Evolutionary conservation across 2,113 vertebrate genomes (phyloP).

Genomic region (Archilochus colubris): DNA sequence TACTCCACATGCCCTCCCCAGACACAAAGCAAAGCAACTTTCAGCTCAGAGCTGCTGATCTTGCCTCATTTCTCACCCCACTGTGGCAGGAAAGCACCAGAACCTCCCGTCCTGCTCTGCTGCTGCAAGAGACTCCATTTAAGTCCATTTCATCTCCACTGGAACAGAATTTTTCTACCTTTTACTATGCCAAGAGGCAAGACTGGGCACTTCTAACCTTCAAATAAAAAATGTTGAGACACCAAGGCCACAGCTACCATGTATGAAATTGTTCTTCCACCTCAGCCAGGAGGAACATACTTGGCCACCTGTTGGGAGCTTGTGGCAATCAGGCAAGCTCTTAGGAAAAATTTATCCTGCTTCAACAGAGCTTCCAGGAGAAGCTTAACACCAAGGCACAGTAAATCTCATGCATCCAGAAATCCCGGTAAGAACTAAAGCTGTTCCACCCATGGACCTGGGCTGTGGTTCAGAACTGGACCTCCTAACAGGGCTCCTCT

Average conservation of each 20-base stretch:
- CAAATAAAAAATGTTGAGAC: neutral
- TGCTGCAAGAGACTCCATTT: neutral
- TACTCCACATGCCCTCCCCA: neutral
- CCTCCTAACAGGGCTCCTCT: neutral
- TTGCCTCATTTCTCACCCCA: neutral
- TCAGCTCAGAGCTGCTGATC: neutral
- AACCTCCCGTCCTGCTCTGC: neutral
- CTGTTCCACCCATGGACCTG: neutral
- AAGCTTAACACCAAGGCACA: neutral
- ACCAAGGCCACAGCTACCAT: neutral
- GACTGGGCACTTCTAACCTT: neutral
- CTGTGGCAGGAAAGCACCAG: neutral
- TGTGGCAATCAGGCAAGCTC: neutral
- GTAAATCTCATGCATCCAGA: neutral
- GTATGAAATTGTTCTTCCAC: rapidly evolving
- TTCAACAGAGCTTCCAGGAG: neutral
- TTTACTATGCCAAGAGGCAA: neutral
- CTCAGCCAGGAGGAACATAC: neutral
- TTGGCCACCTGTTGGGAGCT: neutral
- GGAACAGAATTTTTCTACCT: neutral
- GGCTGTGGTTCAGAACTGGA: neutral
- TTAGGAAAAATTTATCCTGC: neutral
- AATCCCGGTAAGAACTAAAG: neutral
- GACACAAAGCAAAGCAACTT: neutral
- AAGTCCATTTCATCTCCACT: neutral